Base-by-base conservation (phyloP, 2,888 invertebrate species). In the Pseudococcus jackbeardsleyi region DNA sequence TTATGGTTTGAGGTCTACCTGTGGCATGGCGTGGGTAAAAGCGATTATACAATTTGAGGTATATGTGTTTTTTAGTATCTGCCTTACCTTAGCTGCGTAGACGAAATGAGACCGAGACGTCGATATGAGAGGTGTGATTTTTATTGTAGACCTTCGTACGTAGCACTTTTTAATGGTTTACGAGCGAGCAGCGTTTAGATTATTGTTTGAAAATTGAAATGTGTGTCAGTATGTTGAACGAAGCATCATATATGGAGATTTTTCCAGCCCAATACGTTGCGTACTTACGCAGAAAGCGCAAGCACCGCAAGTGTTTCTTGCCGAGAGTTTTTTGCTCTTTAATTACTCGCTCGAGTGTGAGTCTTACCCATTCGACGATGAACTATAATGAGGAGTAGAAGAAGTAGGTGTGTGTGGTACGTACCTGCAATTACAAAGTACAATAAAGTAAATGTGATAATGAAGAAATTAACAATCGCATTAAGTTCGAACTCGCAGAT, bases 171-270 rank as follows among this genome's bases (percentile, higher is more conserved):
- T 33, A 33, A 59, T 59, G 9, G 59, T 59, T 59, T 59, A 59
- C 59, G 59, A 54, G 54, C 54, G 54, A 33, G 26, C 26, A 19
- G n/a, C 19, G 59, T 59, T 50, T 50, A 19, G 59, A 59, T 59
- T 59, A 59, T 33, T 33, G 26, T 59, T 59, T 59, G n/a, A 19
- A 59, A 59, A 19, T 19, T 59, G 11, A 59, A 59, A 59, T 59
- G 59, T 59, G 19, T 59, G 59, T 59, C 59, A 59, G 59, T 59
- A 19, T 59, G 59, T 59, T 59, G 19, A 59, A 59, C 59, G 59
- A 59, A 59, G 59, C 59, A 9, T 54, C 54, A 12, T 59, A 8
- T 59, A 59, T 59, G 59, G 59, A 59, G 19, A 19, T 59, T 59
- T 59, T 59, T 19, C 59, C 19, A 19, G 1, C 59, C 5, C 19